A percentile compares a stretch with the other conserved stretches of the same genome.
phyloP scores from a whole-genome alignment of 2,797 vertebrate species.

The Lepilemur septentrionalis region DNA sequence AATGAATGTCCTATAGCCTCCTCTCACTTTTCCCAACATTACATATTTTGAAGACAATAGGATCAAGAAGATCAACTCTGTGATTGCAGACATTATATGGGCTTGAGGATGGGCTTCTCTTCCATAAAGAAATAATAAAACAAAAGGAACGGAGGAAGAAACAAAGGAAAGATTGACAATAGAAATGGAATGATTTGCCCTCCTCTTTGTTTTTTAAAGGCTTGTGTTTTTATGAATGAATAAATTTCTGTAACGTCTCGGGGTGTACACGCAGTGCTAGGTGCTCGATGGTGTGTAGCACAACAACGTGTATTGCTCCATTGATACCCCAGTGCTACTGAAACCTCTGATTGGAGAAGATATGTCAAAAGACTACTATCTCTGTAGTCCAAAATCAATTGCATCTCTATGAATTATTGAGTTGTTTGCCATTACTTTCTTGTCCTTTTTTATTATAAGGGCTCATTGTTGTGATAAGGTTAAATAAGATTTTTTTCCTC shows the following conservation, averaged over 20 bases:
- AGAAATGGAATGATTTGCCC: neutral
- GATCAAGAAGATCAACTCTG: neutral
- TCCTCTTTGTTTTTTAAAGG: neutral
- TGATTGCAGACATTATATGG: neutral
- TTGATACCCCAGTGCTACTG: conserved; percentile 64
- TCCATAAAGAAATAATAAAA: conserved; percentile 24
- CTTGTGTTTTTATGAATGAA: neutral
- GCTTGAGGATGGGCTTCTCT: neutral
- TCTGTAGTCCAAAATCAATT: conserved; percentile 83
- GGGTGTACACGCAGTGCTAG: neutral
- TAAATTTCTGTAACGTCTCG: neutral
- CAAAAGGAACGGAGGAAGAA: neutral
- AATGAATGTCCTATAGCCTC: neutral
- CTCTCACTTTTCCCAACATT: neutral
- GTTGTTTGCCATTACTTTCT: conserved; percentile 91
- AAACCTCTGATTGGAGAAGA: conserved; percentile 80
- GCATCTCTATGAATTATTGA: conserved; percentile 93
- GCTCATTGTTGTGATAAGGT: conserved; percentile 59
- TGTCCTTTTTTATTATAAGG: conserved; percentile 55
- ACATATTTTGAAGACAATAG: neutral
- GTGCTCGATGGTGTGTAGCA: neutral
- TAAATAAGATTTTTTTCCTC: conserved; percentile 12
- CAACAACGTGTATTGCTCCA: fast-evolving
- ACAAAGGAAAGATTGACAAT: neutral
- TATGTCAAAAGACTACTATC: conserved; percentile 78